Evolutionary conservation across 2,888 invertebrate species (phyloP), one percentile per base, ranked within the genome.

Genomic region (Agrenia bidenticulata): DNA sequence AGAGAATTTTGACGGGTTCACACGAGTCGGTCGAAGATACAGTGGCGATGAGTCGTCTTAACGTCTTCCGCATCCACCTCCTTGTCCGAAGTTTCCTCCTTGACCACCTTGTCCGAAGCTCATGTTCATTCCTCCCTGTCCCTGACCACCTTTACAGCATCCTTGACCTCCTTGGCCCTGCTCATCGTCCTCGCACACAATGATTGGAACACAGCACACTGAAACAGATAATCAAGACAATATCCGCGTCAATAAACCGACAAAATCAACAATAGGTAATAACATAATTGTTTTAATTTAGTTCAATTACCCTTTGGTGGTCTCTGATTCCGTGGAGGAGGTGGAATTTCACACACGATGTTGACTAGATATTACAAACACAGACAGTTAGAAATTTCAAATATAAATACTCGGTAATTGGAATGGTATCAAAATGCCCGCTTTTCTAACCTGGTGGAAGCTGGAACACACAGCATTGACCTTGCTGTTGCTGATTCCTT

Each of bases 391-490:
- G n/a, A 45, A 17, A 45, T 45, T 11, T 45, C 15, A n/a, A 5
- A 45, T 4, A 45, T 9, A 45, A 17, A 45, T 45, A 39, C 39
- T 39, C 15, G 7, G 9, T 7, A 39, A 39, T 11, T 9, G n/a
- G 19, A 45, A 17, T 45, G 5, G 4, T 5, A 45, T 23, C 24
- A 51, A 51, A n/a, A n/a, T n/a, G n/a, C n/a, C n/a, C n/a, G n/a
- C n/a, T n/a, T n/a, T n/a, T n/a, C 23, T 21, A 19, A 51, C 55
- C 74, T 5, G 76, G 76, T 0, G 76, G 76, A 26, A 76, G 61
- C 24, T 76, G 76, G 65, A 76, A 76, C 13, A 76, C 74, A 49
- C 76, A 76, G 70, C 76, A 76, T 59, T 76, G 76, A 26, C 76
- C 76, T 63, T 73, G 73, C 57, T 70, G 74, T 21, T 69, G 67